These are phyloP conservation scores for Lycodopsis pacificus DNA, from an alignment of 2,797 vertebrate species.

Conservation along the genomic window DNA sequence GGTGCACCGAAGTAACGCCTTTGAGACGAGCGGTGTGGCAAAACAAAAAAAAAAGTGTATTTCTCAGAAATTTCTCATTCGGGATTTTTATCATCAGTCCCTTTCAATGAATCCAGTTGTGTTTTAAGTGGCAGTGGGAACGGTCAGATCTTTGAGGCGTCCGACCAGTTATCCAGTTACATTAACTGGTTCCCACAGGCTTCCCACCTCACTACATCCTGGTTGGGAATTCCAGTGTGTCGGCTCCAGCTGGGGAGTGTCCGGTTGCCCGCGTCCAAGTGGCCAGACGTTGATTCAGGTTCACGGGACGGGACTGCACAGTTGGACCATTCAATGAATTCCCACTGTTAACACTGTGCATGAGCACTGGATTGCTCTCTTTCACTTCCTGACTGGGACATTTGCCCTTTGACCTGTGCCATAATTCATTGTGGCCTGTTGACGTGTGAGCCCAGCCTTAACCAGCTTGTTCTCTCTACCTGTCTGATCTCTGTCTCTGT, in stretches of 20 bases:
- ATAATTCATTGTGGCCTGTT: constrained; percentile 65
- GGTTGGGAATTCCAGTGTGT: constrained; percentile 60
- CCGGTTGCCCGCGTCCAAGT: constrained; percentile 25
- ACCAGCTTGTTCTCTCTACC: constrained; percentile 39
- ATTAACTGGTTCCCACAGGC: constrained; percentile 58
- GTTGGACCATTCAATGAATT: constrained; percentile 13
- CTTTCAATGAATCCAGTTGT: background rate
- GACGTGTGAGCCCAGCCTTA: constrained; percentile 55
- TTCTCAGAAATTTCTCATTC: no score
- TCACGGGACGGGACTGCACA: background rate
- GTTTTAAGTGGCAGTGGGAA: constrained; percentile 34
- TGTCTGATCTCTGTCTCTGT: constrained; percentile 42
- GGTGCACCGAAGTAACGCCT: background rate
- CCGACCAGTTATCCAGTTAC: constrained; percentile 51
- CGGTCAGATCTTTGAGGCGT: constrained; percentile 42
- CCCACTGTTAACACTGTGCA: constrained; percentile 28
- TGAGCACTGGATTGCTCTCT: constrained; percentile 41
- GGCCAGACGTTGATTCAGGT: constrained; percentile 22
- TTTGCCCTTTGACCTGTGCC: constrained; percentile 70
- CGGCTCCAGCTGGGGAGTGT: constrained; percentile 53
- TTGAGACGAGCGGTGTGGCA: background rate
- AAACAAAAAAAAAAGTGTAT: background rate
- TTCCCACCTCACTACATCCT: constrained; percentile 38
- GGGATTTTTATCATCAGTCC: background rate
- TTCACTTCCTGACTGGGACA: constrained; percentile 66